Base-by-base conservation (phyloP, 2,113 vertebrate species). In the Oncorhynchus kisutch region DNA sequence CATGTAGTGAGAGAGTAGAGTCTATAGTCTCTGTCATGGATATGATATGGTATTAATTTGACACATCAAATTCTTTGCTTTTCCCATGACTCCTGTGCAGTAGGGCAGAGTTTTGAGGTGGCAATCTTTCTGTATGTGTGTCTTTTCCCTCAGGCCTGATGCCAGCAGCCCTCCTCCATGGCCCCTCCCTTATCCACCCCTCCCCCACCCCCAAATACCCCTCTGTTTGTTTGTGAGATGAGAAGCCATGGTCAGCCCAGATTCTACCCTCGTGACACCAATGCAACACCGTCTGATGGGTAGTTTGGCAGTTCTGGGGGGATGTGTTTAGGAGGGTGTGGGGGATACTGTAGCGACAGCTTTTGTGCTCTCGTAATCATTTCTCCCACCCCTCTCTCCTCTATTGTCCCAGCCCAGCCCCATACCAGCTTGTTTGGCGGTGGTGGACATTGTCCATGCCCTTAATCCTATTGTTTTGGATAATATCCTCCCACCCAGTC, bases 401-500 rank as follows among this genome's bases (percentile, higher is more conserved):
- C 45, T 45, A 27, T 77, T 72, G 4, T 24, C 20, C 27, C n/a
- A 12, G 14, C 71, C 49, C 24, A 48, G 22, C 60, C 72, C 75
- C 70, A 20, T 27, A 80, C 74, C 78, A 76, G 79, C 66, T 76
- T 70, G 80, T 80, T 73, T 45, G 39, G 39, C 84, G 77, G 81
- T 49, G 72, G 74, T 74, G 54, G 80, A 82, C 78, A 73, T 68
- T 88, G 85, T 89, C 85, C 66, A 79, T 83, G 81, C 70, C 91
- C 85, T 79, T 90, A 92, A 93, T 93, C 89, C 82, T 81, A 77
- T 91, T 93, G 90, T 92, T 90, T 88, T 79, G 66, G 68, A 87
- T 81, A 81, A 81, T 82, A 78, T 81, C 75, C 49, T 45, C 54
- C 80, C 29, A 31, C 5, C 82, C 76, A 75, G 77, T 77, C 79